Percentiles rank a stretch among this genome's conserved stretches.
phyloP scores from a whole-genome alignment of 2,797 vertebrate species.

The Otolemur crassicaudatus region DNA sequence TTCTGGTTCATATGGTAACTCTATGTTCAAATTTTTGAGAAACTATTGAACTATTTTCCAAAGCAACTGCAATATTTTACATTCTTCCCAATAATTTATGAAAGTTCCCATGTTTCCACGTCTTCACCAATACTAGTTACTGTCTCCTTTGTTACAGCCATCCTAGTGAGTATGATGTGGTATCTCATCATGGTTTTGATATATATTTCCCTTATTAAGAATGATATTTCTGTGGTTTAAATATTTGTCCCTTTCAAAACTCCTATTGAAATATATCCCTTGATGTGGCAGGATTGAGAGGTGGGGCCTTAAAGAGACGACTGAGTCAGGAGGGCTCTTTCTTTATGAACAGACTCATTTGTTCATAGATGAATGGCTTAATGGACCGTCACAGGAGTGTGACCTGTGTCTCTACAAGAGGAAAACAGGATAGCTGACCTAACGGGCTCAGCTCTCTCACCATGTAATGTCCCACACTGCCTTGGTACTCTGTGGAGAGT shows the following conservation, averaged over 20 bases:
- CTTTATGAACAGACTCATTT: neutral
- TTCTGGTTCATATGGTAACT: neutral
- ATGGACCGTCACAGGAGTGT: neutral
- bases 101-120: neutral
- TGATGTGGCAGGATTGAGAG: neutral
- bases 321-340: neutral
- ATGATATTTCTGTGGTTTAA: neutral
- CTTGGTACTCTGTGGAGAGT: neutral
- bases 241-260: neutral
- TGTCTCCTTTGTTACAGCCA: neutral
- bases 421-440: neutral
- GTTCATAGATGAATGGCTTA: neutral
- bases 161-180: neutral
- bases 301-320: neutral
- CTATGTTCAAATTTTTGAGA: neutral
- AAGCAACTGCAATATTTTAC: neutral
- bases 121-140: neutral
- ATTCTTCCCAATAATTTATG: neutral
- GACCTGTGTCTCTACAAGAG: neutral
- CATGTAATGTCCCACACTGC: neutral
- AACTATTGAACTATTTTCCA: conserved; percentile 3
- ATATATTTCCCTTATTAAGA: neutral
- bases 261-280: neutral
- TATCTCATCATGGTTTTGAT: neutral
- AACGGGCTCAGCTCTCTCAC: neutral